Evolutionary conservation across 2,888 invertebrate genomes (phyloP).

Genomic region (Euplagia quadripunctaria): DNA sequence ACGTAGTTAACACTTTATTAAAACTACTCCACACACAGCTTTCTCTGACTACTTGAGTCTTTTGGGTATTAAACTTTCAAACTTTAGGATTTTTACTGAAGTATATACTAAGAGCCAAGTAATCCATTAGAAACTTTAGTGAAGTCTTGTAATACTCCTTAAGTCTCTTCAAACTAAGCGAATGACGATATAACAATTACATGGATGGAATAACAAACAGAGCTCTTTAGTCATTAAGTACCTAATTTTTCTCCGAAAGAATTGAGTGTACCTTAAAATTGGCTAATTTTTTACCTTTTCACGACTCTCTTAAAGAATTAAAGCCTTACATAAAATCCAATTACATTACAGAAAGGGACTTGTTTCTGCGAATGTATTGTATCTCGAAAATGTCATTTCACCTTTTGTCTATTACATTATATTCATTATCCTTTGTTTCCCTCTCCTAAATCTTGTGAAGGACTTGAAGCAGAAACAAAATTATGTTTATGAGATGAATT

Average conservation of each 20-base stretch:
- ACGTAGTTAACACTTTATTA: constrained; percentile 1
- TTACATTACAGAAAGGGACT: constrained; percentile 35
- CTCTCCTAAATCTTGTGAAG: constrained; percentile 35
- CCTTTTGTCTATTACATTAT: constrained; percentile 60
- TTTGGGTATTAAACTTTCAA: constrained; percentile 3
- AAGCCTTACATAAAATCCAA: constrained; percentile 36
- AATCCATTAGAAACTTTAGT: constrained; percentile 22
- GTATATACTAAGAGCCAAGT: background rate
- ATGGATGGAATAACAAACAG: constrained; percentile 20
- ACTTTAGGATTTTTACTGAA: constrained; percentile 3
- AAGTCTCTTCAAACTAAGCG: constrained; percentile 23
- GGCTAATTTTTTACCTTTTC: constrained; percentile 26
- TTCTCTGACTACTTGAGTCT: background rate
- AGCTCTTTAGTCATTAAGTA: constrained; percentile 32
- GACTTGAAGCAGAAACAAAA: constrained; percentile 36
- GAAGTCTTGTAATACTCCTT: constrained; percentile 18
- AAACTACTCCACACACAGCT: background rate
- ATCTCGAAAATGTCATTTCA: constrained; percentile 48
- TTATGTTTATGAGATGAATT: constrained; percentile 36
- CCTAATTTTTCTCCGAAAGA: constrained; percentile 26
- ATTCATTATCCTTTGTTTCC: constrained; percentile 57
- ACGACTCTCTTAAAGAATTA: constrained; percentile 30
- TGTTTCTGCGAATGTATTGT: constrained; percentile 40
- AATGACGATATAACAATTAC: constrained; percentile 34
- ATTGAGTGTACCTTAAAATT: constrained; percentile 27